Percentiles rank a stretch among this genome's conserved stretches.
Evolutionary conservation across 2,113 vertebrate species (phyloP).

Genomic region (Salvelinus namaycush): DNA sequence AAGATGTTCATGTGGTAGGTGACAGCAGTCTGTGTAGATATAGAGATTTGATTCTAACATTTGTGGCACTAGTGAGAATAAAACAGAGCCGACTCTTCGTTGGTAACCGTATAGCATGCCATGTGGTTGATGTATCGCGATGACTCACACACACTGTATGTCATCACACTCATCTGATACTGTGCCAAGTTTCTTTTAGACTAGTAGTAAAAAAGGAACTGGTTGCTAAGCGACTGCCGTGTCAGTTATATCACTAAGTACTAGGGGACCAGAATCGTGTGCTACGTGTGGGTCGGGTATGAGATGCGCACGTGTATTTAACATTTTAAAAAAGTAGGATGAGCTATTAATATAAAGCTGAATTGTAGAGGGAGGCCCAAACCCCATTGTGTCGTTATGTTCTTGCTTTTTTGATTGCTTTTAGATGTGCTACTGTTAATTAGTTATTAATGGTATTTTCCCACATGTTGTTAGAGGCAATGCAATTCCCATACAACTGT

Average conservation of each 20-base stretch:
- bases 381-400: no score
- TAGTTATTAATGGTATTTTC: no score
- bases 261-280: background rate
- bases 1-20: no score
- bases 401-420: no score
- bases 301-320: conserved; percentile 5
- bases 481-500: background rate
- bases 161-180: background rate
- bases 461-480: no score
- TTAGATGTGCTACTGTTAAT: no score
- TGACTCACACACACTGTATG: background rate
- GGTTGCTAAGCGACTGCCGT: conserved; percentile 20
- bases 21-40: no score
- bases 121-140: background rate
- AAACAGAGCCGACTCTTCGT: background rate
- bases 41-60: no score
- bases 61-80: no score
- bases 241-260: background rate
- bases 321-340: no score
- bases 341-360: background rate
- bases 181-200: conserved; percentile 1
- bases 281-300: background rate
- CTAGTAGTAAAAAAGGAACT: conserved; percentile 1
- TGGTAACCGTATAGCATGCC: background rate
- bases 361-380: no score